Evolutionary conservation across 2,888 invertebrate genomes (phyloP).

Genomic region (Cryptus viduatorius): DNA sequence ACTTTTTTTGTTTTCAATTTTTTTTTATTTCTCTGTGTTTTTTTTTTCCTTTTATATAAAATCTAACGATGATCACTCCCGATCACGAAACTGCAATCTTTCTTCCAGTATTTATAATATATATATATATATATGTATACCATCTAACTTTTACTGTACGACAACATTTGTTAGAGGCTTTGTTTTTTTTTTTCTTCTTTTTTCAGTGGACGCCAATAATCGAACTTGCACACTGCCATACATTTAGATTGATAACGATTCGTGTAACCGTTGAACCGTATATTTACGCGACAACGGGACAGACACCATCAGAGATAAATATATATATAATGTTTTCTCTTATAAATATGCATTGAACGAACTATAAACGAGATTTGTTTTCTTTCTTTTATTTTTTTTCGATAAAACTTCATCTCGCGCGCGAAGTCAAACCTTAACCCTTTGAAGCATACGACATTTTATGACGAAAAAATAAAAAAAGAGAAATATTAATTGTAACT

Average conservation of each 20-base stretch:
- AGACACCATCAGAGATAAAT: conserved; percentile 46
- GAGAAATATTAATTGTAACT: no score
- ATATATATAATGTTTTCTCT: conserved; percentile 28
- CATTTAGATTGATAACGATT: conserved; percentile 51
- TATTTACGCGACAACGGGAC: conserved; percentile 31
- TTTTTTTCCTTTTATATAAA: conserved; percentile 76
- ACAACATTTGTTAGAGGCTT: conserved; percentile 51
- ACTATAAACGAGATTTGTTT: conserved; percentile 56
- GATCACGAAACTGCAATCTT: conserved; percentile 75
- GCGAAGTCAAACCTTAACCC: no score
- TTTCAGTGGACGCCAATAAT: conserved; percentile 76
- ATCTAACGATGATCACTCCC: conserved; percentile 74
- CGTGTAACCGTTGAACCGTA: conserved; percentile 34
- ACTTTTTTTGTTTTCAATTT: conserved; percentile 71
- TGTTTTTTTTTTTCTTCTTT: conserved; percentile 11
- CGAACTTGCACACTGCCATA: conserved; percentile 74
- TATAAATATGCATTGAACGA: conserved; percentile 48
- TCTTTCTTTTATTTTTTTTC: background rate
- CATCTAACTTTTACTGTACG: conserved; percentile 36
- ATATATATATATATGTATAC: conserved; percentile 44
- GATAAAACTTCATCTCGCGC: background rate
- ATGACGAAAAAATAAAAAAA: no score
- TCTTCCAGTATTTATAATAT: conserved; percentile 51
- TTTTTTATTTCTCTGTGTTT: conserved; percentile 71
- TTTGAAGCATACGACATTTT: no score